phyloP scores from a whole-genome alignment of 2,888 invertebrate genomes.

The Drosophila falleni region DNA sequence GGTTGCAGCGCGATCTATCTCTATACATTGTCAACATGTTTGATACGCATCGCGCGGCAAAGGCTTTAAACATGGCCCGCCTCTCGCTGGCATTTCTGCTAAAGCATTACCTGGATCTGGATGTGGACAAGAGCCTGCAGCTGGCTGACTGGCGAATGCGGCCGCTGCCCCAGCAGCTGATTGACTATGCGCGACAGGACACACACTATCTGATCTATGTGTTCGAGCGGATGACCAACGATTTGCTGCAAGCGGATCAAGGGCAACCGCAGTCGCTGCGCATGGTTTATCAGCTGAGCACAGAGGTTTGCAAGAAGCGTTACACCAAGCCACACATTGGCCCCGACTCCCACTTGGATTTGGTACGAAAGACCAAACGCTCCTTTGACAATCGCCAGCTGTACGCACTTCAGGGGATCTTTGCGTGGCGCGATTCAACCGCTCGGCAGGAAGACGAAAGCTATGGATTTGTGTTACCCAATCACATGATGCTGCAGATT shows the following conservation, averaged over 20 bases:
- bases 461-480: slow-evolving; percentile 95
- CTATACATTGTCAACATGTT: slow-evolving; percentile 98
- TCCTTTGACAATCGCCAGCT: slow-evolving; percentile 94
- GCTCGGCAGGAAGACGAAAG: slow-evolving; percentile 97
- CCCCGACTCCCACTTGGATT: slow-evolving; percentile 90
- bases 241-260: slow-evolving; percentile 89
- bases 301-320: slow-evolving; percentile 91
- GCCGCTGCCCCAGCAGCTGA: slow-evolving; percentile 93
- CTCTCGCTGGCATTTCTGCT: slow-evolving; percentile 93
- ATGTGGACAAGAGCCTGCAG: slow-evolving; percentile 95
- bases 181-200: slow-evolving; percentile 95
- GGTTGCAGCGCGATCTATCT: slow-evolving; percentile 98
- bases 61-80: slow-evolving; percentile 89
- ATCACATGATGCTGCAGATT: slow-evolving; percentile 97
- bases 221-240: slow-evolving; percentile 92
- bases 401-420: slow-evolving; percentile 92
- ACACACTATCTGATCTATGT: slow-evolving; percentile 97
- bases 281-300: slow-evolving; percentile 91
- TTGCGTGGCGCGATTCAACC: slow-evolving; percentile 94
- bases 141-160: slow-evolving; percentile 97
- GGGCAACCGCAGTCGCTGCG: slow-evolving; percentile 88
- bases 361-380: slow-evolving; percentile 92
- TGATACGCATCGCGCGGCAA: slow-evolving; percentile 96
- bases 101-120: slow-evolving; percentile 91
- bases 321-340: slow-evolving; percentile 92